phyloP scores from a whole-genome alignment of 2,797 vertebrate species.

The Tauraco hartlaubi region DNA sequence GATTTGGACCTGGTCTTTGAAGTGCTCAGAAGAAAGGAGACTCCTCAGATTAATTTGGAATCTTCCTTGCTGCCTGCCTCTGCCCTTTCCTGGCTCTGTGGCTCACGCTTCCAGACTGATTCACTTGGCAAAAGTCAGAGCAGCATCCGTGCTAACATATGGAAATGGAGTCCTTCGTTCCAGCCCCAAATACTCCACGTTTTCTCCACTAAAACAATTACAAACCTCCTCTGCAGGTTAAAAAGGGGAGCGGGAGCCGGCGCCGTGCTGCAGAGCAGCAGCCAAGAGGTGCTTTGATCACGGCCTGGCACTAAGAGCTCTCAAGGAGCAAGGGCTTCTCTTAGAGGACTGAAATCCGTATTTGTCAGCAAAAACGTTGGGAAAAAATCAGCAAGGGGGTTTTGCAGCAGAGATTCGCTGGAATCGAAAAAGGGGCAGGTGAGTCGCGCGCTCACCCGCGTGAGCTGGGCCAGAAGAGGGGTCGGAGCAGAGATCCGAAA shows the following conservation, averaged over 20 bases:
- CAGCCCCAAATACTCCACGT: not conserved
- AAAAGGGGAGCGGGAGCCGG: not conserved
- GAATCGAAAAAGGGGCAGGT: not conserved
- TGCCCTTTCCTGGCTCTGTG: conserved; percentile 16
- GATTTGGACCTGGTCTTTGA: conserved; percentile 54
- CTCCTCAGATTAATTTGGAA: conserved; percentile 44
- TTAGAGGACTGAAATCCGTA: not conserved
- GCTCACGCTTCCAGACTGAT: not conserved
- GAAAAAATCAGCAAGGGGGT: not conserved
- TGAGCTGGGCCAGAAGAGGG: not conserved
- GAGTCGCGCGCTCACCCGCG: not conserved
- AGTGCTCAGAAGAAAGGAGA: conserved; percentile 12
- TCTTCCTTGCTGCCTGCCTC: conserved; percentile 51
- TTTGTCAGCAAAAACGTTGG: not conserved
- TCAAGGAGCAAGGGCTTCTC: not conserved
- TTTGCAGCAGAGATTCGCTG: not conserved
- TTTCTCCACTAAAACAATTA: not conserved
- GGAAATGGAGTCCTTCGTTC: not conserved
- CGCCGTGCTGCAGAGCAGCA: not conserved
- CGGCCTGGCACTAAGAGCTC: not conserved
- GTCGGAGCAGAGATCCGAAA: not conserved
- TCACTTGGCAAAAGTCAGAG: conserved; percentile 34
- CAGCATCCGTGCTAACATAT: not conserved
- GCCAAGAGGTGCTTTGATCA: not conserved
- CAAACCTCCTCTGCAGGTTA: not conserved